Evolutionary conservation across 2,888 invertebrate species (phyloP), one percentile per base, ranked within the genome.

Genomic region (Nebria salina): DNA sequence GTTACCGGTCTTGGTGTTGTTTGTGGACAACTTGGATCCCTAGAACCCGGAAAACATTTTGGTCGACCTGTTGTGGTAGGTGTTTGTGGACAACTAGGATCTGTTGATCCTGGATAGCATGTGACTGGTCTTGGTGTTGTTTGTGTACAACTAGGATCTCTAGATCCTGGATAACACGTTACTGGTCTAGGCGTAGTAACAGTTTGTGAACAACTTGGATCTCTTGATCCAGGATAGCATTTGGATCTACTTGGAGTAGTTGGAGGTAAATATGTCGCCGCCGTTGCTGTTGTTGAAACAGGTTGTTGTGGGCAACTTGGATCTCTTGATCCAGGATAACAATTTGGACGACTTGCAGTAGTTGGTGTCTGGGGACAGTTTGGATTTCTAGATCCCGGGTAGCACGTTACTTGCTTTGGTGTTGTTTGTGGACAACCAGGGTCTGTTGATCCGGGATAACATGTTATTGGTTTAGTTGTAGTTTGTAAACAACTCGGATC

Each of bases 221-320:
- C 89, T 1, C 82, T 85, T 2, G 85, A 85, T 1, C 87, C 89
- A 5, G 87, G 87, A 77, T 85, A 87, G 75, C 88, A 88, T 0
- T 82, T 83, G 0, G 85, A 84, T 13, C 83, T 84, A 3, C 84
- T 81, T 13, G 85, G 82, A 65, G 86, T 84, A 84, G 82, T 87
- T 86, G 84, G 87, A 54, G 54, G 82, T 41, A 66, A 26, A 26
- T 15, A 68, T 0, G 68, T 68, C 13, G 15, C 9, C 7, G 68
- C 9, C 1, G 82, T 82, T 54, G 64, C 89, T 89, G 84, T 90
- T 88, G 83, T 82, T 90, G 7, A 90, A 89, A 83, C 90, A 88
- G 83, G 86, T 2, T 87, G 86, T 54, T 83, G 82, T 0, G 87
- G 85, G 86, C 88, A 88, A 26, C 87, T 83, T 0, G 87, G 87